phyloP scores from a whole-genome alignment of 2,113 vertebrate species.

The Mesocricetus auratus region DNA sequence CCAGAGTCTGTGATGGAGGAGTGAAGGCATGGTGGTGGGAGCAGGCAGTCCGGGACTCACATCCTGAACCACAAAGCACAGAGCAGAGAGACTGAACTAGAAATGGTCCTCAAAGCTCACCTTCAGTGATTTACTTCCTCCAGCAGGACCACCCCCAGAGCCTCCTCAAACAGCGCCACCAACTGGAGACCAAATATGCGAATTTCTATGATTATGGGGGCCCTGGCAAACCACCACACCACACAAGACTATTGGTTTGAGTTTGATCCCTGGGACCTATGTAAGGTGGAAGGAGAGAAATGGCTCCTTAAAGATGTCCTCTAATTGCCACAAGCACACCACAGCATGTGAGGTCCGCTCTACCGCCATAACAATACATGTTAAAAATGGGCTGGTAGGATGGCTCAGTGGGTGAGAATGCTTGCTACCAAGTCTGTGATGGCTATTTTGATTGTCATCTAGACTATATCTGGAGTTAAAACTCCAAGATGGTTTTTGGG shows the following conservation, averaged over 20 bases:
- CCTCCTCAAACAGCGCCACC: no score
- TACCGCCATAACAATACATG: neutral
- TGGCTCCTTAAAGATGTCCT: no score
- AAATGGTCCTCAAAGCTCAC: neutral
- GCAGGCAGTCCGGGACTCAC: neutral
- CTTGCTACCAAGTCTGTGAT: neutral
- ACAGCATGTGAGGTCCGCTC: no score
- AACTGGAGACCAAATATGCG: neutral
- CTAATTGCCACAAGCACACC: neutral
- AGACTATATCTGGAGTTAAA: neutral
- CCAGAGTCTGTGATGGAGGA: neutral
- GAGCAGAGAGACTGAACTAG: neutral
- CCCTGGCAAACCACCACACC: neutral
- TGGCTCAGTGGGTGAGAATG: neutral
- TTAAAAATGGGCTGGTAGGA: neutral
- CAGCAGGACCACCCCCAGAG: neutral
- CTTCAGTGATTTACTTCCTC: neutral
- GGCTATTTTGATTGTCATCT: neutral
- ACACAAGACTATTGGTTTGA: neutral
- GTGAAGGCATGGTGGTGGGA: neutral
- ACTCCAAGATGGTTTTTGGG: neutral
- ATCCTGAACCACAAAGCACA: neutral
- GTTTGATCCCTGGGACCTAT: neutral
- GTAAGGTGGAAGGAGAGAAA: neutral
- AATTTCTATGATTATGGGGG: neutral